Base-by-base conservation (phyloP, 2,113 vertebrate species). In the Seriola dumerili region DNA sequence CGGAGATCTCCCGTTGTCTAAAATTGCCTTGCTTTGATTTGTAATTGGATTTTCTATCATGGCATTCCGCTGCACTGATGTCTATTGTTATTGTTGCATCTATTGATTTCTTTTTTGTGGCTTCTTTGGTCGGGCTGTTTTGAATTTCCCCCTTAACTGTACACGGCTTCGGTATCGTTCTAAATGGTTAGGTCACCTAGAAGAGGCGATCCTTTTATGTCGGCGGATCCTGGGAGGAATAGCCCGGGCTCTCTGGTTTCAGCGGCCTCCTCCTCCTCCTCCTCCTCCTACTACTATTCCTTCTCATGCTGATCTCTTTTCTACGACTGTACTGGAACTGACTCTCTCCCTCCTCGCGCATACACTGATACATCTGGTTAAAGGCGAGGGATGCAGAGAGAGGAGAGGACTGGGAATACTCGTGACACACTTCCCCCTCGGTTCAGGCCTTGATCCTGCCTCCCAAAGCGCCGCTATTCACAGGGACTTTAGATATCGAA, bases 11-110 rank as follows among this genome's bases (percentile, higher is more conserved):
- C 72, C 72, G 16, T 73, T 87, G 81, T 67, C 88, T 82, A 79
- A 91, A 93, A 92, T 89, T 88, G 83, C 84, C 85, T 81, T 57
- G 74, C 84, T 86, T 93, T 91, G 89, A 92, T 86, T 88, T 78
- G 80, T 91, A 91, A 91, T 92, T 87, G 87, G 87, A 91, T 91
- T 88, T 89, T 65, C 88, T 74, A 84, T 88, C 81, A 68, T 66
- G 86, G 86, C 88, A 78, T 91, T 88, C 87, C 75, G 14, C 87
- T 65, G 81, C 70, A 80, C 84, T 75, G 81, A 88, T 91, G 84
- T 88, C 78, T 84, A 81, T 87, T 91, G 86, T 93, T 92, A 91
- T 89, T 89, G 86, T 87, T 84, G 83, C 79, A 48, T 90, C 66
- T 80, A 89, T 91, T 89, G 90, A 92, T 92, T 91, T 85, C 64